Evolutionary conservation across 2,113 vertebrate genomes (phyloP).

Genomic region (Boulengeromyrus knoepffleri): DNA sequence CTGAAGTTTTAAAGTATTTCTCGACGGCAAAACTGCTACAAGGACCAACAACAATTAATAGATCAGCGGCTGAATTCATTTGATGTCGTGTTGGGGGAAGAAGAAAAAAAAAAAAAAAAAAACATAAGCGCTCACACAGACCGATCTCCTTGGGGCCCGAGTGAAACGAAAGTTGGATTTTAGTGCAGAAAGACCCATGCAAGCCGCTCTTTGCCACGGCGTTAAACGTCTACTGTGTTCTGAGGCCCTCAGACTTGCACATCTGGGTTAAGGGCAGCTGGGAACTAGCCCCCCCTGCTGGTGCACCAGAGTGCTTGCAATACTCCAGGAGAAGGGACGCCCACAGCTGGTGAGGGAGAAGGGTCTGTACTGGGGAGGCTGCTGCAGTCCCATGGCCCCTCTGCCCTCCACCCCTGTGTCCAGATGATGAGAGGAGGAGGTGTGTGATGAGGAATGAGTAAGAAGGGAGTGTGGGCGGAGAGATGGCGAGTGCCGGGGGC

Average conservation of each 20-base stretch:
- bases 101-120: background rate
- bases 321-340: background rate
- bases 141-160: background rate
- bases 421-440: background rate
- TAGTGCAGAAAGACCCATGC: background rate
- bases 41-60: conserved; percentile 1
- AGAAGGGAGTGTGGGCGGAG: background rate
- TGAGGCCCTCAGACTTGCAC: background rate
- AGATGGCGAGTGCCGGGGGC: conserved; percentile 5
- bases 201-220: background rate
- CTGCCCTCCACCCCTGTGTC: background rate
- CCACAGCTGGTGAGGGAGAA: background rate
- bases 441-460: background rate
- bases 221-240: background rate
- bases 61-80: background rate
- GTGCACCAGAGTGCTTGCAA: background rate
- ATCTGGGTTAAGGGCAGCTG: background rate
- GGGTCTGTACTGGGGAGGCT: background rate
- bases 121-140: background rate
- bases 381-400: background rate
- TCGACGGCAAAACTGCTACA: background rate
- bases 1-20: background rate
- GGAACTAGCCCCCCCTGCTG: background rate
- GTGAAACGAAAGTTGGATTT: background rate
- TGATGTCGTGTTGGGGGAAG: background rate